Base-by-base conservation (phyloP, 2,888 invertebrate species). In the Platycheirus rosarum region DNA sequence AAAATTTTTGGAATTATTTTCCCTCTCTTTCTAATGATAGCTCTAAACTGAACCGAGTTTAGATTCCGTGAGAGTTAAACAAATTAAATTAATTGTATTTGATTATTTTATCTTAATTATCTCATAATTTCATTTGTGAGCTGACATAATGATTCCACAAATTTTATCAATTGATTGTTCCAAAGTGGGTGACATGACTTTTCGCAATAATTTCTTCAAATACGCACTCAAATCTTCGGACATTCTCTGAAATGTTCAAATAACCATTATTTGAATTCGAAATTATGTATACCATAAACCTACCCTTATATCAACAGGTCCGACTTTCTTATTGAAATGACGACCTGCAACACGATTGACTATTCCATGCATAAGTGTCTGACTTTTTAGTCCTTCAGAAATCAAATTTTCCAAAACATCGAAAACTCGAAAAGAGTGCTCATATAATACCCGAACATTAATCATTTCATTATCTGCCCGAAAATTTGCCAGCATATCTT, bases 401-500 rank as follows among this genome's bases (percentile, higher is more conserved):
- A 89, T 89, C 2, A 88, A 46, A 4, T 35, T 53, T 2, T 85
- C 85, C n/a, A 87, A 35, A 11, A 84, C 69, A 1, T 82, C 49
- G 62, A 89, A 85, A 26, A 88, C 75, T 0, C 55, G 20, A 26
- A 69, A 16, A 0, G 86, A 78, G 84, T 89, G 89, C 0, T 49
- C 42, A 60, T 88, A 86, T 35, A 89, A 66, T 1, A 44, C 68
- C 2, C 68, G 55, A 16, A 87, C 35, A 29, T 87, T 84, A 0
- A 89, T 68, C n/a, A 85, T 62, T 0, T 63, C 84, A 48, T 32
- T 18, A 16, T 40, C 3, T 16, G 9, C 3, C 0, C 86, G 86
- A 78, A 89, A 89, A 37, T 49, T 77, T 0, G 86, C 78, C 18
- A 88, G 76, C 1, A 85, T 16, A 7, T 5, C n/a, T 57, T 82